phyloP scores from a whole-genome alignment of 2,113 vertebrate species.

The Urocolius indicus region DNA sequence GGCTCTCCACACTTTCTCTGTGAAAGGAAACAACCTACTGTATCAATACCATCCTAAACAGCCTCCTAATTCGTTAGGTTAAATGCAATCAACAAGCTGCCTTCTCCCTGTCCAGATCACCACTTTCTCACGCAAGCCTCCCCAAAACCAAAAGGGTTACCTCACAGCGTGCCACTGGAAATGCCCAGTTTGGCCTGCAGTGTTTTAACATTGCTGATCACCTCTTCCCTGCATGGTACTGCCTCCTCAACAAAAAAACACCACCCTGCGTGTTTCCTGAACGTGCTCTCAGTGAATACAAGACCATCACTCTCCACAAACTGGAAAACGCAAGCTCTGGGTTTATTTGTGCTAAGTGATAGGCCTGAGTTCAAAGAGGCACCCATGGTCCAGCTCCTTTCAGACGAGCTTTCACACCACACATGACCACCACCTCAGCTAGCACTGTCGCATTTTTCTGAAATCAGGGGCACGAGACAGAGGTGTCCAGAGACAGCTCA shows the following conservation, averaged over 20 bases:
- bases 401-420: neutral
- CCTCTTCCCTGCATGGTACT: neutral
- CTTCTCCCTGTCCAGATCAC: neutral
- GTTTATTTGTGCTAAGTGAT: neutral
- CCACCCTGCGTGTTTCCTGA: neutral
- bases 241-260: neutral
- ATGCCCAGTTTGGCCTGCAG: accelerated
- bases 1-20: slow-evolving; percentile 98
- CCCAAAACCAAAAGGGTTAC: neutral
- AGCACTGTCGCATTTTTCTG: neutral
- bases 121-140: neutral
- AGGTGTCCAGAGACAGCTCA: neutral
- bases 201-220: neutral
- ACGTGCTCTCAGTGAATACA: neutral
- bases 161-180: neutral
- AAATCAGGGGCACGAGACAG: neutral
- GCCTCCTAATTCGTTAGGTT: neutral
- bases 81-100: neutral
- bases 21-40: neutral
- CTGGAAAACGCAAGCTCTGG: neutral
- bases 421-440: neutral
- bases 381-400: neutral
- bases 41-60: neutral
- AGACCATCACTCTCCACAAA: neutral
- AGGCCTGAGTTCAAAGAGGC: neutral